These are phyloP conservation scores for Lepidotrigona ventralis DNA, from an alignment of 1,140 invertebrate species.

Conservation along the genomic window DNA sequence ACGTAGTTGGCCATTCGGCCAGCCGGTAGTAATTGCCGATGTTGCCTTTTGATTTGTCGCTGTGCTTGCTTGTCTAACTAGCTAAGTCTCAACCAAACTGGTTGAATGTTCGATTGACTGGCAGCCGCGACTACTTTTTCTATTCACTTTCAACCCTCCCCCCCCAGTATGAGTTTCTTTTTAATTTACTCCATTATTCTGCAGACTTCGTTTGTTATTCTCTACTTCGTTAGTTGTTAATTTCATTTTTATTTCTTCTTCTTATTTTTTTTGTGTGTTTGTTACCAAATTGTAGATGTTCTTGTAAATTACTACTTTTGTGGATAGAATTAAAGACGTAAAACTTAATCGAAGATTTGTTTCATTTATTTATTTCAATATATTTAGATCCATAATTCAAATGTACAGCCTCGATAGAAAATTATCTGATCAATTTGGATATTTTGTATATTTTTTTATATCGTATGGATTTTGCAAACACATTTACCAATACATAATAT, in stretches of 20 bases:
- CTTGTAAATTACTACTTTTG: no score
- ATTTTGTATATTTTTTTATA: no score
- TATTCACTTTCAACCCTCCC: not conserved
- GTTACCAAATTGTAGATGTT: no score
- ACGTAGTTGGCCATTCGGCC: conserved; percentile 23
- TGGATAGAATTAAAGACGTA: no score
- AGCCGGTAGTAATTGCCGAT: not conserved
- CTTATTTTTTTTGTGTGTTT: no score
- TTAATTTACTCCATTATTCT: not conserved
- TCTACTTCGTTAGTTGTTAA: not conserved
- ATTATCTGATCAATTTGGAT: no score
- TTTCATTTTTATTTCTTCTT: not conserved
- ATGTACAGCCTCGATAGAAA: no score
- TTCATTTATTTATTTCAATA: no score
- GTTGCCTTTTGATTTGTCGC: conserved; percentile 32
- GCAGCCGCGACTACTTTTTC: conserved; percentile 26
- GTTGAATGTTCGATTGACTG: not conserved
- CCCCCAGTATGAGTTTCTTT: not conserved
- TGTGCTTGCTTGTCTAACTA: not conserved
- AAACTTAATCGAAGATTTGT: no score
- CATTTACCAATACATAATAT: no score
- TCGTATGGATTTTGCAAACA: no score
- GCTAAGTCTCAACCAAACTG: not conserved
- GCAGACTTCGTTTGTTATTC: not conserved
- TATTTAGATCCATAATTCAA: no score